phyloP scores from a whole-genome alignment of 2,888 invertebrate genomes.

The Gryllus longicercus region DNA sequence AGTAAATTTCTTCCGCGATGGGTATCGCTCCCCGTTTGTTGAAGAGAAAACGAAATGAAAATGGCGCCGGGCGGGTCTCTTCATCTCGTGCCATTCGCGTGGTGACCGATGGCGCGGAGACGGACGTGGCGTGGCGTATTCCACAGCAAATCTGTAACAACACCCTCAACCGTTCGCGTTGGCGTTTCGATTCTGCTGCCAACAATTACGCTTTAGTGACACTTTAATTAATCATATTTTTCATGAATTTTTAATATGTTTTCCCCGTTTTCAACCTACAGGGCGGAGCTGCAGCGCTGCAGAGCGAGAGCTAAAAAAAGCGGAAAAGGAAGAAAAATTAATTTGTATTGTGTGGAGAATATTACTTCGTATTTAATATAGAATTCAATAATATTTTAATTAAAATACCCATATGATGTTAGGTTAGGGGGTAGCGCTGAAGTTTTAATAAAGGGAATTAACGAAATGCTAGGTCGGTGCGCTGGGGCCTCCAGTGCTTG shows the following conservation, averaged over 20 bases:
- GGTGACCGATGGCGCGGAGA: too few relatives aligned
- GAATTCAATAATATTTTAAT: conserved; percentile 17
- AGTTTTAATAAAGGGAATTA: conserved; percentile 17
- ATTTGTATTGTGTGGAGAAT: conserved; percentile 9
- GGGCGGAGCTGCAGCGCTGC: neutral
- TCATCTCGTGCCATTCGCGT: too few relatives aligned
- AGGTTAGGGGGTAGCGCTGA: neutral
- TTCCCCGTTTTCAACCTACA: neutral
- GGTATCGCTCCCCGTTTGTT: too few relatives aligned
- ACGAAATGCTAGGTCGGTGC: neutral
- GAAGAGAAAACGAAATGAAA: too few relatives aligned
- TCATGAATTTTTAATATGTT: conserved; percentile 3
- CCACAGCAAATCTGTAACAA: too few relatives aligned
- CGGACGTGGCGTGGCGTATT: too few relatives aligned
- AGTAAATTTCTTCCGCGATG: too few relatives aligned
- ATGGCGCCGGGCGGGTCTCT: too few relatives aligned
- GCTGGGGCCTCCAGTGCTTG: too few relatives aligned
- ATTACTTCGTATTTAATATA: neutral
- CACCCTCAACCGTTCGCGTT: too few relatives aligned
- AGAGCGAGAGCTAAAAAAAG: neutral
- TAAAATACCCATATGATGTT: neutral
- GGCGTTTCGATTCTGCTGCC: too few relatives aligned
- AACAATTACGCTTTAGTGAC: neutral
- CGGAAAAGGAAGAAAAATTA: conserved; percentile 6
- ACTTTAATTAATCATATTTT: conserved; percentile 9